Conservation (phyloP, 2,113 vertebrate genomes). For the Nesoenas mayeri region DNA sequence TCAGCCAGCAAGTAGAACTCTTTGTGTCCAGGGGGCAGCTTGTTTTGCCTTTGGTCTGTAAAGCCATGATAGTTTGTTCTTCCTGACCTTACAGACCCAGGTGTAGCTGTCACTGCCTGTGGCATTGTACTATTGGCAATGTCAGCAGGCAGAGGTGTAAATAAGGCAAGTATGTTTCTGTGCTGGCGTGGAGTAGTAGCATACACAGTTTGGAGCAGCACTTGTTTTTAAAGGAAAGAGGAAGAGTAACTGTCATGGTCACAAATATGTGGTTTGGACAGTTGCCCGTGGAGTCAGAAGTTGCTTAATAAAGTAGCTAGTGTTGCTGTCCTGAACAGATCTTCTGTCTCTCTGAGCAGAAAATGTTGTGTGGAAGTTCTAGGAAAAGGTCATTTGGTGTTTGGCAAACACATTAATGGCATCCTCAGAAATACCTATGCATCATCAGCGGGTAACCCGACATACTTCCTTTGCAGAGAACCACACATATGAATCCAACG, state of each 20-base stretch:
- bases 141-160: conserved; percentile 27
- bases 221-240: conserved; percentile 74
- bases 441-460: conserved; percentile 39
- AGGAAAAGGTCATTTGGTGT: conserved; percentile 76
- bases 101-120: not conserved
- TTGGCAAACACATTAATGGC: conserved; percentile 70
- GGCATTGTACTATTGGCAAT: not conserved
- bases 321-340: conserved; percentile 72
- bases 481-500: not conserved
- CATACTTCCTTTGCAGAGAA: conserved; percentile 19
- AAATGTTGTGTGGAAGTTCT: conserved; percentile 67
- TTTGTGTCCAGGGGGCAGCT: accelerated
- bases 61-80: not conserved
- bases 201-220: conserved; percentile 51
- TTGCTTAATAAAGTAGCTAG: conserved; percentile 71
- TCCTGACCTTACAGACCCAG: not conserved
- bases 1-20: not conserved
- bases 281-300: conserved; percentile 65
- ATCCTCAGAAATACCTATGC: conserved; percentile 70
- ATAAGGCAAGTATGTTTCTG: conserved; percentile 18
- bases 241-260: conserved; percentile 78
- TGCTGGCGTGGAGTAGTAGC: conserved; percentile 45
- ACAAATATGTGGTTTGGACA: conserved; percentile 76
- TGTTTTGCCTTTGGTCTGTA: not conserved
- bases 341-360: conserved; percentile 64